phyloP scores from a whole-genome alignment of 2,888 invertebrate genomes.

The Heliconius aoede region DNA sequence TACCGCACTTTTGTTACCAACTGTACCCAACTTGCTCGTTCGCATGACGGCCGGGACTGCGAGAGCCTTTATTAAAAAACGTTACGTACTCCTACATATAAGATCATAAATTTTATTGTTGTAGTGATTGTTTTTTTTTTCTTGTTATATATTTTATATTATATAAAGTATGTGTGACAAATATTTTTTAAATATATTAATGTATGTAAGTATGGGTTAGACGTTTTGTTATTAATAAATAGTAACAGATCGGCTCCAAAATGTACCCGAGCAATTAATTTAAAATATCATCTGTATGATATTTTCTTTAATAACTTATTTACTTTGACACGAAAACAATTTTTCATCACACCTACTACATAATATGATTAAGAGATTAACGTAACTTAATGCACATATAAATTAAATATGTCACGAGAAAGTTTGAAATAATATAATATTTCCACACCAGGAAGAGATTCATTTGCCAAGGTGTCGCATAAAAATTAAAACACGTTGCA shows the following conservation, averaged over 20 bases:
- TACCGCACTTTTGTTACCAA: constrained; percentile 72
- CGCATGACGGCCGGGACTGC: constrained; percentile 57
- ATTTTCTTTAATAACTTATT: neutral
- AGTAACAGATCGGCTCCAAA: too few species aligned
- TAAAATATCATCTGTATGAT: too few species aligned
- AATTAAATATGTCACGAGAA: neutral
- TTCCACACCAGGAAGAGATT: neutral
- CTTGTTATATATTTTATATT: constrained; percentile 13
- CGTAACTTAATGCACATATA: neutral
- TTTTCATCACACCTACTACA: neutral
- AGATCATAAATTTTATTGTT: constrained; percentile 51
- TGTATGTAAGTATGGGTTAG: neutral
- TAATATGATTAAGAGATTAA: constrained; percentile 11
- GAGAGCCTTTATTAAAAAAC: constrained; percentile 57
- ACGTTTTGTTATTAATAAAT: neutral
- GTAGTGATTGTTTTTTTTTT: constrained; percentile 40
- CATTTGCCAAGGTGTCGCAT: constrained; percentile 12
- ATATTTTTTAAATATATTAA: too few species aligned
- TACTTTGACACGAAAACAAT: neutral
- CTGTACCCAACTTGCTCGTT: constrained; percentile 60
- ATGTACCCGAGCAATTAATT: too few species aligned
- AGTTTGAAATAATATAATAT: constrained; percentile 11
- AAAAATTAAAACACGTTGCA: constrained; percentile 19
- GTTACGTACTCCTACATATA: constrained; percentile 56
- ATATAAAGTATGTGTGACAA: neutral